Percentiles rank a stretch among this genome's conserved stretches.
These are phyloP conservation scores for Amphiprion clarkii DNA, from an alignment of 2,797 vertebrate genomes.

Conservation along the genomic window DNA sequence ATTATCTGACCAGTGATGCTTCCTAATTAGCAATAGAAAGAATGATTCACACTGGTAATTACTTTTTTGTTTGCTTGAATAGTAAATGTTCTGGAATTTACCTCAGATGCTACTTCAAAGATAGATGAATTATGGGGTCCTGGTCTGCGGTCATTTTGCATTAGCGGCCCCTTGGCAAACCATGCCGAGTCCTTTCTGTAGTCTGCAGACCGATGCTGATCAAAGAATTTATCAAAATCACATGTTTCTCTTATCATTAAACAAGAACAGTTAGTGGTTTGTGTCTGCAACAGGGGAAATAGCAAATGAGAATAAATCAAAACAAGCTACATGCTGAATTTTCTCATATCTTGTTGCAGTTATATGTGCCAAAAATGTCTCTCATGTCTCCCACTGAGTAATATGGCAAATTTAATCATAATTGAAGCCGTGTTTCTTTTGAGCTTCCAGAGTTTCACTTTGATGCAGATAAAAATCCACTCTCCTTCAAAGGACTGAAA, in stretches of 20 bases:
- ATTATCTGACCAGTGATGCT: not conserved
- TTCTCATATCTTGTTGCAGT: not conserved
- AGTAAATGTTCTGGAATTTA: too few species aligned
- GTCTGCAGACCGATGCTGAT: not conserved
- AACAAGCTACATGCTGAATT: not conserved
- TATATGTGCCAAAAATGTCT: not conserved
- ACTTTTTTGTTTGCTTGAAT: too few species aligned
- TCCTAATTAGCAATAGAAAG: too few species aligned
- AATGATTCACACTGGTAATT: too few species aligned
- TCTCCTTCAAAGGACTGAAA: constrained; percentile 9
- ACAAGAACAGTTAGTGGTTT: not conserved
- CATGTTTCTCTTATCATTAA: not conserved
- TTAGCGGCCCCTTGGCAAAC: too few species aligned
- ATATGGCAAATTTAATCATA: constrained; percentile 19
- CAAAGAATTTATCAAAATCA: not conserved
- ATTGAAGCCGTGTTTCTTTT: constrained; percentile 29
- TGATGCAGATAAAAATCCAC: constrained; percentile 14
- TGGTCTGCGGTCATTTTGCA: too few species aligned
- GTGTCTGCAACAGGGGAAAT: not conserved
- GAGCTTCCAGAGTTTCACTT: constrained; percentile 1
- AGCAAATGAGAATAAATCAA: constrained; percentile 3
- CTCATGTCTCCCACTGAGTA: not conserved
- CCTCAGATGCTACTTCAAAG: too few species aligned
- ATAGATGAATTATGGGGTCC: too few species aligned
- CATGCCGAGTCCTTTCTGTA: too few species aligned